Evolutionary conservation across 2,797 vertebrate genomes (phyloP).

Genomic region (Myotis findleyi): DNA sequence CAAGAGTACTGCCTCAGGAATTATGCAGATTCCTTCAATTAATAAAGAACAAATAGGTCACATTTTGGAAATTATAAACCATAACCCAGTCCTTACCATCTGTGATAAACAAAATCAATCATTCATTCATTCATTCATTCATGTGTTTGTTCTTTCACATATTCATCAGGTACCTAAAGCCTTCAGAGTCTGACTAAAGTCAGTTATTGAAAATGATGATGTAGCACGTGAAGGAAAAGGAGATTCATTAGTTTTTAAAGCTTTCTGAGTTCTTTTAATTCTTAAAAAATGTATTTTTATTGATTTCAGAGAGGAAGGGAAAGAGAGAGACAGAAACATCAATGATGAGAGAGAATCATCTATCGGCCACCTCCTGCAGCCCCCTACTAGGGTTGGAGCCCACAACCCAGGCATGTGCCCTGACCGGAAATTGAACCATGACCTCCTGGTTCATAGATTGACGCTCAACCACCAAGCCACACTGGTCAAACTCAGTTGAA

Average conservation of each 20-base stretch:
- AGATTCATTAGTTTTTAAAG: neutral
- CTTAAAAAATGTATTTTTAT: too few relatives aligned
- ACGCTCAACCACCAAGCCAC: neutral
- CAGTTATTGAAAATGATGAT: neutral
- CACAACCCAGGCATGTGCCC: neutral
- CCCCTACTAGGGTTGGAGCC: too few relatives aligned
- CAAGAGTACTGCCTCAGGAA: neutral
- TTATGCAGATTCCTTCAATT: neutral
- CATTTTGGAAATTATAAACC: neutral
- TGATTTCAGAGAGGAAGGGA: neutral
- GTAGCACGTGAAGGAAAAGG: neutral
- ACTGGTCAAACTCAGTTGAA: neutral
- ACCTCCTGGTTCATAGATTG: neutral
- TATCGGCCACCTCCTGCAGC: neutral
- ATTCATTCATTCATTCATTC: neutral
- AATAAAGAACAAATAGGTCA: conserved; percentile 1
- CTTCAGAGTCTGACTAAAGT: neutral
- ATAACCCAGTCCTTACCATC: neutral
- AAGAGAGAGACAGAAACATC: neutral
- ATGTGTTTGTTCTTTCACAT: neutral
- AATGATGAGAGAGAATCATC: neutral
- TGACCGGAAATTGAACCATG: neutral
- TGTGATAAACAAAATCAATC: neutral
- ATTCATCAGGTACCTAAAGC: neutral
- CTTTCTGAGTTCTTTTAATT: neutral